Evolutionary conservation across 2,888 invertebrate species (phyloP), one percentile per base, ranked within the genome.

Genomic region (Drosophila paracracens): DNA sequence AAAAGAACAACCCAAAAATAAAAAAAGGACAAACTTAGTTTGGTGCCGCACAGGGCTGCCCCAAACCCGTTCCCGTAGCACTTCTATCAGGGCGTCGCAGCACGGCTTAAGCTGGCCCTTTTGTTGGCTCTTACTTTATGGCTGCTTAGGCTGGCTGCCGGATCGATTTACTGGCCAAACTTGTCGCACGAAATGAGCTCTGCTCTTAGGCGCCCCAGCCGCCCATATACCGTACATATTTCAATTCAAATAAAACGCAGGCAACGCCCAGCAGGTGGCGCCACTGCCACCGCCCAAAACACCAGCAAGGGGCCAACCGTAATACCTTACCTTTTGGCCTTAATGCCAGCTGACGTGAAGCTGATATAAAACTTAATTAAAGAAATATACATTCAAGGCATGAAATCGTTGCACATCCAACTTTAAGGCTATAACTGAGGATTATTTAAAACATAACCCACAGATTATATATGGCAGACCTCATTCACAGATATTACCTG

Each of bases 121-220:
- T 81, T 77, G 81, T 72, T 65, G 74, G 71, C 79, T 75, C 85
- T 62, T 88, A 75, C 68, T 89, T 89, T 89, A 89, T 89, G 88
- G 88, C 88, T 85, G 90, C 83, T 84, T 85, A 73, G 79, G 69
- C 74, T 75, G 74, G 75, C 75, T 88, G 86, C 81, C 84, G 84
- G 86, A 88, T 88, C 88, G 88, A 85, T 85, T 85, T 88, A 81
- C 83, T 76, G 76, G 74, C 80, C 76, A 80, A 84, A 82, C 85
- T 82, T 87, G 73, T 70, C 74, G 69, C 79, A 83, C 75, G 75
- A 76, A 82, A 81, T 76, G 84, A 73, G 79, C 76, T 79, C 82
- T 81, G 81, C 79, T 76, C 76, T 82, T 81, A 64, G 82, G 72
- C 69, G 51, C 57, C 69, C 61, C 78, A 70, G 54, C 57, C 59